phyloP scores from a whole-genome alignment of 2,797 vertebrate species.

The Manis javanica region DNA sequence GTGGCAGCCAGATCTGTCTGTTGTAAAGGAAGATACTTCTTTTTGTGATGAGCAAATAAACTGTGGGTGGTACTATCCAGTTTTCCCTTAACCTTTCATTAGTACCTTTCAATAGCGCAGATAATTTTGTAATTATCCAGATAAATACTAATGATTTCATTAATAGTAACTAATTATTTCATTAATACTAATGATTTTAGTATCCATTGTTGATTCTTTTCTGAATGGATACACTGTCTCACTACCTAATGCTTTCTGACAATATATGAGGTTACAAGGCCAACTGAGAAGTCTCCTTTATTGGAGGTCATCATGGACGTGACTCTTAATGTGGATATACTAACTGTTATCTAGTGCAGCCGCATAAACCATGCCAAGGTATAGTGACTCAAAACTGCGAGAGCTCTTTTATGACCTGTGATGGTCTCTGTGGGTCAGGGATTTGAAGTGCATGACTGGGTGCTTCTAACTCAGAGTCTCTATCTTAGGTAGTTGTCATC shows the following conservation, averaged over 20 bases:
- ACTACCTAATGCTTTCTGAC: not conserved
- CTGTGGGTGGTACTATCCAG: not conserved
- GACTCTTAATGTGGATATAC: not conserved
- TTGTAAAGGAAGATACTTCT: not conserved
- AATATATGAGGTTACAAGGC: not conserved
- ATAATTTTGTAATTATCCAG: too few species aligned
- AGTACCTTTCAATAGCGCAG: too few species aligned
- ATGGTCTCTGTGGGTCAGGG: not conserved
- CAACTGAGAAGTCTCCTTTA: not conserved
- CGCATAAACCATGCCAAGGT: not conserved
- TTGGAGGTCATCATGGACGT: not conserved
- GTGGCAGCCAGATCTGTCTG: not conserved
- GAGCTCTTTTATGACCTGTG: not conserved
- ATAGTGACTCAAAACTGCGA: not conserved
- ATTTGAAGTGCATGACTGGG: not conserved
- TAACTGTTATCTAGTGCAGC: not conserved
- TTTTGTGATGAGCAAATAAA: not conserved
- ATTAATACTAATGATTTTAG: not conserved
- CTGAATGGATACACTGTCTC: not conserved
- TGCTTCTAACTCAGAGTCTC: not conserved
- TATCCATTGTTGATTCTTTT: not conserved
- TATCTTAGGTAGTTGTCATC: not conserved
- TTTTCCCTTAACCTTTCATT: not conserved
- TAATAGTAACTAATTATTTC: too few species aligned
- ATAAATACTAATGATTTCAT: too few species aligned